Conservation (phyloP, 2,888 invertebrate species). For the Amblyjoppa fuscipennis region DNA sequence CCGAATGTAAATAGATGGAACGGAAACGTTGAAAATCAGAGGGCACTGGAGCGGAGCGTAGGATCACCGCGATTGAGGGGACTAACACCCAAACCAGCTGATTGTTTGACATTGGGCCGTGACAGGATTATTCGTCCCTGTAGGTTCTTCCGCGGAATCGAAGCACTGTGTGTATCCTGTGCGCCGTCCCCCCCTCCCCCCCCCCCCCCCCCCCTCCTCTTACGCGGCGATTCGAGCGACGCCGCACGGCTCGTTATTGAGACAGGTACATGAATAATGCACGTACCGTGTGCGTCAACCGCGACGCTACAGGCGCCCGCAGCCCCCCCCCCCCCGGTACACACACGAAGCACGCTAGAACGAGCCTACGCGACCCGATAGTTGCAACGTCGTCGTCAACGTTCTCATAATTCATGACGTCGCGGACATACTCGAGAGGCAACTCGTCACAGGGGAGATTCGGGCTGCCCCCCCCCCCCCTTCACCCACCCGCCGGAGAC, state of each 20-base stretch:
- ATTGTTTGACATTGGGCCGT: slow-evolving; percentile 53
- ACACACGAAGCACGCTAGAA: background rate
- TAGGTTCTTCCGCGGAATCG: slow-evolving; percentile 39
- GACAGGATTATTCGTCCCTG: slow-evolving; percentile 53
- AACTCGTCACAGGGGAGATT: slow-evolving; percentile 16
- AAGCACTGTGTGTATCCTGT: background rate
- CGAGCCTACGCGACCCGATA: slow-evolving; percentile 30
- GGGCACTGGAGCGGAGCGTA: background rate
- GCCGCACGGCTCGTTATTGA: slow-evolving; percentile 53
- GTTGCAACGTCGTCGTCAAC: slow-evolving; percentile 42
- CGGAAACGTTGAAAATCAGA: slow-evolving; percentile 17
- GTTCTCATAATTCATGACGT: slow-evolving; percentile 50
- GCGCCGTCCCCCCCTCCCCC: background rate
- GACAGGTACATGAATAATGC: slow-evolving; percentile 64
- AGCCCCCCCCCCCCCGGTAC: background rate
- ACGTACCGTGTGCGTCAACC: slow-evolving; percentile 55
- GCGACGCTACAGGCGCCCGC: slow-evolving; percentile 9
- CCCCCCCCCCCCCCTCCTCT: background rate
- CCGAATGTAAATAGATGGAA: slow-evolving; percentile 21
- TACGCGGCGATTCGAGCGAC: slow-evolving; percentile 17
- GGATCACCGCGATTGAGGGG: slow-evolving; percentile 21
- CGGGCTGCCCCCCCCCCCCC: background rate
- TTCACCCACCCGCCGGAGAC: no score
- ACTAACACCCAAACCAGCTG: slow-evolving; percentile 16
- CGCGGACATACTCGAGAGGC: slow-evolving; percentile 14